A percentile compares a stretch with the other conserved stretches of the same genome.
Evolutionary conservation across 92 coral and sea anemone genomes (phyloP).

Genomic region (Galaxea fascicularis): DNA sequence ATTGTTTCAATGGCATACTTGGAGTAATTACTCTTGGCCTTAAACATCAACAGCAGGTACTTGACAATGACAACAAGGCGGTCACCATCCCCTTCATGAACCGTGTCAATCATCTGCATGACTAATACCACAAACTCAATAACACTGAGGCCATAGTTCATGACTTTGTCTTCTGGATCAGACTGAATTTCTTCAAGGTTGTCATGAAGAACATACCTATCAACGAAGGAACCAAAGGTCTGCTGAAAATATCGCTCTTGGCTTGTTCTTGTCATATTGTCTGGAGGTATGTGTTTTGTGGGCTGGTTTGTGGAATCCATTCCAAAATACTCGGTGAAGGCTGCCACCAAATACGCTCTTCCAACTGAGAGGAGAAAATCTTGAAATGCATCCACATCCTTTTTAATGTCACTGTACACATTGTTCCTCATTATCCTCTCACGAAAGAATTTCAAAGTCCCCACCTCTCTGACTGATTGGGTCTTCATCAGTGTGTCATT

Average conservation of each 20-base stretch:
- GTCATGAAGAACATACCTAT: conserved; percentile 48
- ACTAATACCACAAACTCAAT: conserved; percentile 39
- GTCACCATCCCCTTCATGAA: conserved; percentile 48
- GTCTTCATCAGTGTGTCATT: conserved; percentile 44
- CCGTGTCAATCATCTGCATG: conserved; percentile 44
- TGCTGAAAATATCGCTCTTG: conserved; percentile 32
- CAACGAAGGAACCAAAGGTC: conserved; percentile 46
- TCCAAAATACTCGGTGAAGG: conserved; percentile 40
- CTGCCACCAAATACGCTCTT: conserved; percentile 40
- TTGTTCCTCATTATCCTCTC: conserved; percentile 44
- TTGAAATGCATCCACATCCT: conserved; percentile 51
- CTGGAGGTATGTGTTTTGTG: conserved; percentile 36
- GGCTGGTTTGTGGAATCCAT: conserved; percentile 41
- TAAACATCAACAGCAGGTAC: conserved; percentile 50
- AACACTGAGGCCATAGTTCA: conserved; percentile 36
- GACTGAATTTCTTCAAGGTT: conserved; percentile 32
- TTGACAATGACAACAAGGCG: conserved; percentile 39
- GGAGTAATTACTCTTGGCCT: conserved; percentile 43
- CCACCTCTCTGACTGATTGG: conserved; percentile 46
- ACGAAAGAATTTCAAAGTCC: conserved; percentile 43
- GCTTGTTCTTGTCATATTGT: conserved; percentile 25
- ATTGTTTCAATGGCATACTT: conserved; percentile 37
- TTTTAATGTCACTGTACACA: conserved; percentile 50
- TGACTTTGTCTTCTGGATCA: conserved; percentile 43
- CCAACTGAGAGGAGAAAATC: conserved; percentile 52